These are phyloP conservation scores for Orthonyx spaldingii DNA, from an alignment of 2,113 vertebrate genomes.

Conservation along the genomic window DNA sequence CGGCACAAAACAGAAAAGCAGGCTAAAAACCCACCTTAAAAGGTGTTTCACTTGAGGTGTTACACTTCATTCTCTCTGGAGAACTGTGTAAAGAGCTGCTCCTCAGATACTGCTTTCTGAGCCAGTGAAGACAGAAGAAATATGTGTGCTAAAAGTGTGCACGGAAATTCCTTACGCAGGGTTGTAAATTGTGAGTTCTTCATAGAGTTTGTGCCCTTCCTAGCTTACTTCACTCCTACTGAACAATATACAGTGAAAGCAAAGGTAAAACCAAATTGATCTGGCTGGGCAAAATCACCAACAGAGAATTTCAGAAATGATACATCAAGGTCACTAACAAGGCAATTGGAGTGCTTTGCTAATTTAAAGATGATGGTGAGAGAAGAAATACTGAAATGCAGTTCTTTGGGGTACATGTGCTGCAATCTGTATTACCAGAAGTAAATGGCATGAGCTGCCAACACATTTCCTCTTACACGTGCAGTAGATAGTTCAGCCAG, in stretches of 20 bases:
- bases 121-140: background rate
- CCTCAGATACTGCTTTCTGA: background rate
- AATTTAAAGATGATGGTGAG: background rate
- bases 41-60: background rate
- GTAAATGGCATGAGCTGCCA: background rate
- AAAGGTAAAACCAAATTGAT: background rate
- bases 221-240: background rate
- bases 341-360: background rate
- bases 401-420: background rate
- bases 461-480: constrained; percentile 20
- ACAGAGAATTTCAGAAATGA: background rate
- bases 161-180: background rate
- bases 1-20: background rate
- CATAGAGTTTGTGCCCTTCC: background rate
- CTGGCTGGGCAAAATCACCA: background rate
- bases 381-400: background rate
- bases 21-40: background rate
- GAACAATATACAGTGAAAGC: background rate
- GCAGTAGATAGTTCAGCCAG: constrained; percentile 21
- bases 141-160: background rate
- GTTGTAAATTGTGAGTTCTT: background rate
- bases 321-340: background rate
- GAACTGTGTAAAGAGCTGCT: background rate
- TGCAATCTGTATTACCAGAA: background rate
- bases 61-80: background rate